Evolutionary conservation across 2,113 vertebrate species (phyloP).

Genomic region (Urocynchramus pylzowi): DNA sequence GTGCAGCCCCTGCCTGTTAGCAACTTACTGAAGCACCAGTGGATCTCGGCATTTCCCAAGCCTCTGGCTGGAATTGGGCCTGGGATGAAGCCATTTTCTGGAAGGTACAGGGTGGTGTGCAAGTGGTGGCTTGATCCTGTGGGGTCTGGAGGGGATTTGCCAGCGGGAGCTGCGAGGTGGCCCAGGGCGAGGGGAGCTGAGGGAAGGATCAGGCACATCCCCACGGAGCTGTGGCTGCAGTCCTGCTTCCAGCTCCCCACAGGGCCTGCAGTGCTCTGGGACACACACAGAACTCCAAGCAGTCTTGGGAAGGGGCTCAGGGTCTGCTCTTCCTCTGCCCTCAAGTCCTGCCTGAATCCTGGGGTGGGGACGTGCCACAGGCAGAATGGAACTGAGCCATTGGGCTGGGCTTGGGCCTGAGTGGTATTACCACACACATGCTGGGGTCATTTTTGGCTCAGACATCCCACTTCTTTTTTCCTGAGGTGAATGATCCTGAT

Average conservation of each 20-base stretch:
- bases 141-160: background rate
- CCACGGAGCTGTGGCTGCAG: background rate
- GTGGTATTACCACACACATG: background rate
- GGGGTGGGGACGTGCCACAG: background rate
- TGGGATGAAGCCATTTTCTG: background rate
- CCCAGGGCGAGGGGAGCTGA: background rate
- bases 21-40: background rate
- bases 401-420: background rate
- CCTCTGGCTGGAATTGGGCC: background rate
- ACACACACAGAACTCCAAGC: background rate
- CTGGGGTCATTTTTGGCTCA: background rate
- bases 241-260: background rate
- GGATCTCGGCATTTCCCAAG: background rate
- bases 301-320: background rate
- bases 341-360: background rate
- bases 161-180: rapidly evolving
- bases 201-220: background rate
- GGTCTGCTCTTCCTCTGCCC: background rate
- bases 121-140: too few species aligned
- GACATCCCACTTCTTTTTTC: background rate
- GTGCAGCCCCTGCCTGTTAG: background rate
- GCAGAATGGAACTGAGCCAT: background rate
- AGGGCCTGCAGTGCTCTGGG: background rate
- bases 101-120: rapidly evolving
- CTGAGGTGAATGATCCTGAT: background rate